A percentile compares a stretch with the other conserved stretches of the same genome.
These are phyloP conservation scores for Rhegmatorhina hoffmannsi DNA, from an alignment of 2,113 vertebrate genomes.

Conservation along the genomic window DNA sequence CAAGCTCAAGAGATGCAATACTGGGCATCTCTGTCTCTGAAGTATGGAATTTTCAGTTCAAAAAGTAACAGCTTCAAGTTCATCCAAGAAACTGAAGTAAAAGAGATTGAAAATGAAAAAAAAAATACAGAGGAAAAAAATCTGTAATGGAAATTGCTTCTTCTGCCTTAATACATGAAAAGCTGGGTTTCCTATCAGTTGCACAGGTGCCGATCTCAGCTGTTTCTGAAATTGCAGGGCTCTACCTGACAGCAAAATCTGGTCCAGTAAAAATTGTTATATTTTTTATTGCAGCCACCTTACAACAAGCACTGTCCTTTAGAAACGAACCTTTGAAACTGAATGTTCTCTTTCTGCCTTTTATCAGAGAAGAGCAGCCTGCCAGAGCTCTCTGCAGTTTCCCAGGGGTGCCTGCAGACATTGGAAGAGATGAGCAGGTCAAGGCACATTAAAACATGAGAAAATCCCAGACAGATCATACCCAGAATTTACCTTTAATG, in stretches of 20 bases:
- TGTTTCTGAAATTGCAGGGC: not conserved
- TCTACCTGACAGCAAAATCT: conserved; percentile 6
- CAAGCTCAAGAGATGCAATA: not conserved
- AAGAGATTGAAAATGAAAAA: not conserved
- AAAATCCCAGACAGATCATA: not conserved
- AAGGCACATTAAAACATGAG: conserved; percentile 3
- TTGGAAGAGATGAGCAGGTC: conserved; percentile 21
- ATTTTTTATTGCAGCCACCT: not conserved
- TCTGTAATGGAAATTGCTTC: not conserved
- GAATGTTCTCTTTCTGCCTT: not conserved
- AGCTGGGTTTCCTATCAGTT: not conserved
- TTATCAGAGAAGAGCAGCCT: conserved; percentile 35
- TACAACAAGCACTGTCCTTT: not conserved
- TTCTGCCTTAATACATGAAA: not conserved
- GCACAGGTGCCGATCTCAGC: not conserved
- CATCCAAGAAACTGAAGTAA: not conserved
- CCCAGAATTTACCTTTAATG: not conserved
- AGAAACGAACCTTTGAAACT: not conserved
- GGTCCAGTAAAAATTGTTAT: not conserved
- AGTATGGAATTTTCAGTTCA: not conserved
- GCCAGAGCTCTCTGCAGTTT: not conserved
- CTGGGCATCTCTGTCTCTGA: not conserved
- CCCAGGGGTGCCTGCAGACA: not conserved
- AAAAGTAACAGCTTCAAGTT: not conserved
- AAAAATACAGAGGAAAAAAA: not conserved